Conservation (phyloP, 2,113 vertebrate species). For the Oncorhynchus gorbuscha region DNA sequence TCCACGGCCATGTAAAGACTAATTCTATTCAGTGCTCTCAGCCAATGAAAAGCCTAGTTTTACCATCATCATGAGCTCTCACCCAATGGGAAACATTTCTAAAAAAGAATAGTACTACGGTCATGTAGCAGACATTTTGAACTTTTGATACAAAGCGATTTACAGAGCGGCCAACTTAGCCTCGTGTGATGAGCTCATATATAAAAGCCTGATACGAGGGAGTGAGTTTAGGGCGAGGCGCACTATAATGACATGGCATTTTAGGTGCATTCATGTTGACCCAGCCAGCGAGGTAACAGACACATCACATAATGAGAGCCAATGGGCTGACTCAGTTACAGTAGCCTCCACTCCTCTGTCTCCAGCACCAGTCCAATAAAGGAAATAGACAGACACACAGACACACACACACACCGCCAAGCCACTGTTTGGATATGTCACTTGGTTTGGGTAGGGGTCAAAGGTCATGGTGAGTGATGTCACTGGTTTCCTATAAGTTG, state of each 20-base stretch:
- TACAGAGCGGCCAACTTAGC: not conserved
- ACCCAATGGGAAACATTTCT: not conserved
- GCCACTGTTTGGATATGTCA: not conserved
- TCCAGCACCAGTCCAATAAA: not conserved
- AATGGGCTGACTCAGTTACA: constrained; percentile 36
- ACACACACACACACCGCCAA: not conserved
- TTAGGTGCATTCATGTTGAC: constrained; percentile 60
- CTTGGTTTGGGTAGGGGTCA: constrained; percentile 2
- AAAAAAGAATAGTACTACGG: too few species aligned
- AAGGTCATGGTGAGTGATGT: not conserved
- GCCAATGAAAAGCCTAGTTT: constrained; percentile 16
- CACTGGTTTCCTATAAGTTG: not conserved
- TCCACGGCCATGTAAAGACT: too few species aligned
- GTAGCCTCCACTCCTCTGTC: not conserved
- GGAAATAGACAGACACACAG: constrained; percentile 31
- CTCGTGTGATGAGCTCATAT: constrained; percentile 47
- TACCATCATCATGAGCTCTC: constrained; percentile 48
- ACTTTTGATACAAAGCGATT: too few species aligned
- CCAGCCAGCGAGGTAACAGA: constrained; percentile 22
- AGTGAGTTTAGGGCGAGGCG: constrained; percentile 37
- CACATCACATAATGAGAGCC: constrained; percentile 51
- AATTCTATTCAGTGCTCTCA: not conserved
- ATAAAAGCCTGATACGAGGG: constrained; percentile 32
- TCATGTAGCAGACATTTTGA: too few species aligned
- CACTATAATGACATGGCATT: constrained; percentile 59